Percentiles rank a stretch among this genome's conserved stretches.
These are phyloP conservation scores for Sibirionetta formosa DNA, from an alignment of 2,797 vertebrate species.

Conservation along the genomic window DNA sequence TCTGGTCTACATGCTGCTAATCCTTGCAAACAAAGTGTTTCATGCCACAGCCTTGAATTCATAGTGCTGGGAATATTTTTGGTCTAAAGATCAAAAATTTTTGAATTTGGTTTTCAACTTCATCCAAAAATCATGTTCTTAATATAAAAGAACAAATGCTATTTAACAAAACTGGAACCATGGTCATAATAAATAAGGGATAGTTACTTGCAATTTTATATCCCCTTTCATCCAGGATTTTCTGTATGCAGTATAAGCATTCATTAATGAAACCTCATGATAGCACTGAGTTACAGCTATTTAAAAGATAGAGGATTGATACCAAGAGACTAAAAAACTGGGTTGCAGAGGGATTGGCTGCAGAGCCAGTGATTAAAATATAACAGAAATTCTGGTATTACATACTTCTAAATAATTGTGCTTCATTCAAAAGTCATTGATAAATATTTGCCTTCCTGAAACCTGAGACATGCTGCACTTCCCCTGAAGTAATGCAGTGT, in stretches of 20 bases:
- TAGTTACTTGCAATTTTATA: conserved; percentile 19
- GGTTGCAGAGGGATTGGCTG: background rate
- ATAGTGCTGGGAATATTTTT: background rate
- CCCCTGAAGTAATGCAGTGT: background rate
- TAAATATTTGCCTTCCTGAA: conserved; percentile 34
- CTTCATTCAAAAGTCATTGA: conserved; percentile 3
- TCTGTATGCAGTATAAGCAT: conserved; percentile 1
- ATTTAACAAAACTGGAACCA: background rate
- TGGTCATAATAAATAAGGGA: background rate
- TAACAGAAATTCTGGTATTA: background rate
- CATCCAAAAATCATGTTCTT: background rate
- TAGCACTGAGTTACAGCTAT: conserved; percentile 24
- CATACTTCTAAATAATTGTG: background rate
- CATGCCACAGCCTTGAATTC: background rate
- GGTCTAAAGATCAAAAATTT: background rate
- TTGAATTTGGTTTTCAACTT: background rate
- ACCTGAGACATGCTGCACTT: background rate
- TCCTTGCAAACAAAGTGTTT: background rate
- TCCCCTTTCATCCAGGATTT: background rate
- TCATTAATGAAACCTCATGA: conserved; percentile 18
- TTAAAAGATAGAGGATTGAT: background rate
- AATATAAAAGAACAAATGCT: background rate
- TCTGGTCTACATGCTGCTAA: background rate
- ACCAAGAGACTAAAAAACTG: conserved; percentile 15
- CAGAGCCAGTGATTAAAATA: background rate